Percentiles rank a stretch among this genome's conserved stretches.
phyloP scores from a whole-genome alignment of 1,140 invertebrate genomes.

The Drosophila sturtevanti region DNA sequence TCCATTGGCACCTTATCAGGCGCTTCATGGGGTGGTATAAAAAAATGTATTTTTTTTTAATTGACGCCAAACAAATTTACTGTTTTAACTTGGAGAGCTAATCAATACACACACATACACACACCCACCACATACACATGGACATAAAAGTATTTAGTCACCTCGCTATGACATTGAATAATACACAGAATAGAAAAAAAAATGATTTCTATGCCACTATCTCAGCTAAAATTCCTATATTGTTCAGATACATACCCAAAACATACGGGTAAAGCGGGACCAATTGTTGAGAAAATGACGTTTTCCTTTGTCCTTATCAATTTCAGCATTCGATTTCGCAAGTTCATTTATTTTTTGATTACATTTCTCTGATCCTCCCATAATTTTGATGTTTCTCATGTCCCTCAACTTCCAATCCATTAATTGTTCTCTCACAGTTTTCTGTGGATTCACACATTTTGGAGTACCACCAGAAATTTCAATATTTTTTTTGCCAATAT shows the following conservation, averaged over 20 bases:
- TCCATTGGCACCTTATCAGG: slow-evolving; percentile 30
- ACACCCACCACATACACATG: slow-evolving; percentile 20
- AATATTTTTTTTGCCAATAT: too few relatives aligned
- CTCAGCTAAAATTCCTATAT: slow-evolving; percentile 1
- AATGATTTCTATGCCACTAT: neutral
- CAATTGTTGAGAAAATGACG: neutral
- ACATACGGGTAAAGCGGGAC: neutral
- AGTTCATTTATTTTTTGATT: slow-evolving; percentile 7
- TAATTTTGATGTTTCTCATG: slow-evolving; percentile 13
- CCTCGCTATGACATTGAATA: slow-evolving; percentile 65
- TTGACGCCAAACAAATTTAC: slow-evolving; percentile 31
- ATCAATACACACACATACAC: slow-evolving; percentile 30
- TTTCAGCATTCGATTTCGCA: neutral
- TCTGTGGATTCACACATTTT: too few relatives aligned
- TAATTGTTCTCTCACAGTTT: too few relatives aligned
- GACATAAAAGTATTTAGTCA: slow-evolving; percentile 25
- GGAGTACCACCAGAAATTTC: too few relatives aligned
- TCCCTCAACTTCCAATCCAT: too few relatives aligned
- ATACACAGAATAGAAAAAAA: slow-evolving; percentile 16
- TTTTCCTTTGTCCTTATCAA: neutral
- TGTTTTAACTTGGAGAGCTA: slow-evolving; percentile 22
- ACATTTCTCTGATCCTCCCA: slow-evolving; percentile 23
- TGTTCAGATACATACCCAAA: slow-evolving; percentile 29
- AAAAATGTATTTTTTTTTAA: slow-evolving; percentile 35
- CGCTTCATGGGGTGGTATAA: slow-evolving; percentile 26